Evolutionary conservation across 2,113 vertebrate species (phyloP), one percentile per base, ranked within the genome.

Genomic region (Crotophaga sulcirostris): DNA sequence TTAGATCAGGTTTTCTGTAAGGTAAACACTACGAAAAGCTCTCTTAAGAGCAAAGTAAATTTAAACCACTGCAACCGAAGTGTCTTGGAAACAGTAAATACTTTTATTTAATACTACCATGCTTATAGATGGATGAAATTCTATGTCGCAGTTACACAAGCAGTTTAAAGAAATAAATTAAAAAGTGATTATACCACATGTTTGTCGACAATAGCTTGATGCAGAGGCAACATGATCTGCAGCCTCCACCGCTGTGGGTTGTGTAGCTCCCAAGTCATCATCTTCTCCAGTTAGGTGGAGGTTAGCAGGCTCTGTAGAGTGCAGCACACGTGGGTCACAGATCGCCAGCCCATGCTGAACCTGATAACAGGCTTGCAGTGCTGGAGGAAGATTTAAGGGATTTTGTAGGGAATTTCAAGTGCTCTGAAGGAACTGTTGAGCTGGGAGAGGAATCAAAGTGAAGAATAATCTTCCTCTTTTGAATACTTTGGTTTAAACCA

Each of bases 241-340:
- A 68, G 56, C 47, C 36, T 45, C 34, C 24, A 58, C 5, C 11
- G 18, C 21, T 0, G 3, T 33, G n/a, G 21, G 20, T 58, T 47
- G 8, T 1, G 2, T 5, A 49, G n/a, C 18, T 75, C 20, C 52
- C 19, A 11, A 0, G 58, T 38, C 6, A 52, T 38, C 12, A 7
- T 36, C 14, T 70, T 9, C 28, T 36, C 14, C 25, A 8, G 17
- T 26, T 9, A 3, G 44, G 52, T 15, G 38, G 18, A 44, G 67
- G 19, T 55, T 18, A 11, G 31, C 6, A 8, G n/a, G 21, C 9
- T 56, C 33, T 5, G 26, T 9, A 21, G 36, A 10, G 19, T 47
- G 44, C 13, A 10, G 14, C 18, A 15, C 6, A 4, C 1, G 0
- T 3, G 26, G 55, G 23, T 15, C 59, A 26, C 28, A 33, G 45